Evolutionary conservation across 2,888 invertebrate genomes (phyloP).

Genomic region (Podabrus alpinus): DNA sequence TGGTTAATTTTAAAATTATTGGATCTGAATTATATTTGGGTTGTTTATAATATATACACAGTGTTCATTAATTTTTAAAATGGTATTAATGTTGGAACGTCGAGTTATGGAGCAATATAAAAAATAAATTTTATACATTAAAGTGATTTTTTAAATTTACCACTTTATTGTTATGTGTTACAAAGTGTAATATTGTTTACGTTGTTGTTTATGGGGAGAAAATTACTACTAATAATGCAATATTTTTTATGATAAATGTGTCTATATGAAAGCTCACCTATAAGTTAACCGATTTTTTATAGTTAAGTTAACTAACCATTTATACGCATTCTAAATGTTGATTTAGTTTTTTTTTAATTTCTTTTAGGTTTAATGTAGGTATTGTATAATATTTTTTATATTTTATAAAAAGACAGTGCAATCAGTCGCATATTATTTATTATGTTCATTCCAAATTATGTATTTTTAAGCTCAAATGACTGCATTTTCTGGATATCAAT

Average conservation of each 20-base stretch:
- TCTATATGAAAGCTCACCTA: slow-evolving; percentile 22
- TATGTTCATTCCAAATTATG: slow-evolving; percentile 42
- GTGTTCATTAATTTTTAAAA: not conserved
- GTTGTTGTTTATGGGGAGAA: slow-evolving; percentile 16
- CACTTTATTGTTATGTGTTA: slow-evolving; percentile 11
- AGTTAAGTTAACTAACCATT: slow-evolving; percentile 28
- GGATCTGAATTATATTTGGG: not conserved
- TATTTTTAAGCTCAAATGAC: slow-evolving; percentile 42
- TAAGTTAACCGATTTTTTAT: slow-evolving; percentile 17
- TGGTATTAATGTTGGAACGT: slow-evolving; percentile 5
- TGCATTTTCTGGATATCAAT: slow-evolving; percentile 40
- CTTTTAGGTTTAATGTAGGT: slow-evolving; percentile 16
- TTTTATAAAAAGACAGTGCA: slow-evolving; percentile 29
- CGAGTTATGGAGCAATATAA: not conserved
- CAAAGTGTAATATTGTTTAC: slow-evolving; percentile 12
- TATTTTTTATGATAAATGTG: slow-evolving; percentile 20
- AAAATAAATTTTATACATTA: slow-evolving; percentile 14
- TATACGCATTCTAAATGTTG: slow-evolving; percentile 16
- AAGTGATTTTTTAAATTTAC: slow-evolving; percentile 9
- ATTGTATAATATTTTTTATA: slow-evolving; percentile 20
- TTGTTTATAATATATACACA: not conserved
- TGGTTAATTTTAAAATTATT: not conserved
- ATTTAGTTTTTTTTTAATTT: slow-evolving; percentile 12
- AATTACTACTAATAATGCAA: slow-evolving; percentile 19
- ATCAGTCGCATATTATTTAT: slow-evolving; percentile 36